phyloP scores from a whole-genome alignment of 1,140 invertebrate species.

The Dendroctonus valens region DNA sequence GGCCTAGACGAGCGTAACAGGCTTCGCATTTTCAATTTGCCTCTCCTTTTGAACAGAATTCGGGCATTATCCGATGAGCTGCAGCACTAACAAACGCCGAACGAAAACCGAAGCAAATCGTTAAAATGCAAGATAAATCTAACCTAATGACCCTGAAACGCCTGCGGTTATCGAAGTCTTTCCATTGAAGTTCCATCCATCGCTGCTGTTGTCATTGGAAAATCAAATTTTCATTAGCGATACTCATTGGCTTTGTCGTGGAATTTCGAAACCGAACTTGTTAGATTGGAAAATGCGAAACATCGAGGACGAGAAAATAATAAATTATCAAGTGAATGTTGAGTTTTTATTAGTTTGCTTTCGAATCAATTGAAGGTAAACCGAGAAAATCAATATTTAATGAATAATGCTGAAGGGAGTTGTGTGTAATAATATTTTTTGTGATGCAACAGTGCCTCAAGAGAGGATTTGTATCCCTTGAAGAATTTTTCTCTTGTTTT shows the following conservation, averaged over 20 bases:
- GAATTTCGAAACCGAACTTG: too few relatives aligned
- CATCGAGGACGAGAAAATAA: too few relatives aligned
- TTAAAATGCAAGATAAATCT: constrained; percentile 30
- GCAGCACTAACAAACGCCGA: constrained; percentile 9
- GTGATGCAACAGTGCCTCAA: too few relatives aligned
- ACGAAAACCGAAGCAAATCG: constrained; percentile 25
- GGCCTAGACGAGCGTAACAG: neutral
- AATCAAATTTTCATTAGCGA: constrained; percentile 14
- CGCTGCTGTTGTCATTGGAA: neutral
- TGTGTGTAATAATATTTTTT: too few relatives aligned
- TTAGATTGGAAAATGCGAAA: too few relatives aligned
- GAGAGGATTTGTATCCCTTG: too few relatives aligned
- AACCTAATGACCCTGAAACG: constrained; percentile 22
- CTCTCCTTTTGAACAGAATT: constrained; percentile 2
- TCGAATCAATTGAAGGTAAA: too few relatives aligned
- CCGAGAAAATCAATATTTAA: too few relatives aligned
- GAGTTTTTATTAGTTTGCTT: too few relatives aligned
- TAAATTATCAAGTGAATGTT: too few relatives aligned
- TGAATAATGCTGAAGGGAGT: too few relatives aligned
- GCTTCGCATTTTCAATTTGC: neutral
- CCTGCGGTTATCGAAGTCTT: constrained; percentile 15
- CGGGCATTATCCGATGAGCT: constrained; percentile 16
- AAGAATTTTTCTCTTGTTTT: too few relatives aligned
- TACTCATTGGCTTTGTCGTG: neutral
- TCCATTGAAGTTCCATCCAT: neutral